These are phyloP conservation scores for Ypsolopha sequella DNA, from an alignment of 2,888 invertebrate genomes.

Conservation along the genomic window DNA sequence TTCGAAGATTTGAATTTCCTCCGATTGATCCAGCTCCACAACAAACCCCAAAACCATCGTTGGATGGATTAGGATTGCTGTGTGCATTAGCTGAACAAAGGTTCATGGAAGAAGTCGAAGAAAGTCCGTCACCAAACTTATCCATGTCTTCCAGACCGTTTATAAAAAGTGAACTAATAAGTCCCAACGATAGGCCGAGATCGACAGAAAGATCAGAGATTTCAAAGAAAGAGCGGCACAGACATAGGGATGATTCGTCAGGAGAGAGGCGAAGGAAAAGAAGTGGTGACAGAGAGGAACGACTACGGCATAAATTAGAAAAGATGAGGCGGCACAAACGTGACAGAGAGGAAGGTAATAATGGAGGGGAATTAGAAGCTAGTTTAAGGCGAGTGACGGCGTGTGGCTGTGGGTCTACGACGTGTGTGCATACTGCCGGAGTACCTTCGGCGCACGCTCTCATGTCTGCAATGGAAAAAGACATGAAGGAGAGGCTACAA, in stretches of 20 bases:
- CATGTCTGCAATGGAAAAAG: slow-evolving; percentile 82
- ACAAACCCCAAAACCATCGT: slow-evolving; percentile 44
- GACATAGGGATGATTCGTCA: slow-evolving; percentile 51
- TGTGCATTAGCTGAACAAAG: slow-evolving; percentile 89
- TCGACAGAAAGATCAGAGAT: slow-evolving; percentile 22
- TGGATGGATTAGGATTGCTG: slow-evolving; percentile 79
- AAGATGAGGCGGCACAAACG: slow-evolving; percentile 57
- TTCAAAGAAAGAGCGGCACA: slow-evolving; percentile 47
- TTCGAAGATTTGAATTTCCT: slow-evolving; percentile 50
- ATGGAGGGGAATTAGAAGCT: slow-evolving; percentile 49
- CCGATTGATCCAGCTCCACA: slow-evolving; percentile 26
- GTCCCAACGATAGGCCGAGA: slow-evolving; percentile 33
- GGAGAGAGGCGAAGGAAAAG: slow-evolving; percentile 47
- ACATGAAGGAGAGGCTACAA: slow-evolving; percentile 84
- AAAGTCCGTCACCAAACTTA: slow-evolving; percentile 28
- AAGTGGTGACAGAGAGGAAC: slow-evolving; percentile 50
- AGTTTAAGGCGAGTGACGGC: slow-evolving; percentile 51
- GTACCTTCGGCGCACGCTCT: slow-evolving; percentile 68
- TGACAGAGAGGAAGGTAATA: slow-evolving; percentile 36
- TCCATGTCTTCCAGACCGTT: slow-evolving; percentile 36
- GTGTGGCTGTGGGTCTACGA: slow-evolving; percentile 37
- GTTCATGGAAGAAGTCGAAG: slow-evolving; percentile 80
- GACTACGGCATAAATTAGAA: slow-evolving; percentile 53
- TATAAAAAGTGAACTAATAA: slow-evolving; percentile 50
- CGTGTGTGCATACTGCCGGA: slow-evolving; percentile 38